Conservation (phyloP, 2,797 vertebrate species). For the Pelobates cultripes region DNA sequence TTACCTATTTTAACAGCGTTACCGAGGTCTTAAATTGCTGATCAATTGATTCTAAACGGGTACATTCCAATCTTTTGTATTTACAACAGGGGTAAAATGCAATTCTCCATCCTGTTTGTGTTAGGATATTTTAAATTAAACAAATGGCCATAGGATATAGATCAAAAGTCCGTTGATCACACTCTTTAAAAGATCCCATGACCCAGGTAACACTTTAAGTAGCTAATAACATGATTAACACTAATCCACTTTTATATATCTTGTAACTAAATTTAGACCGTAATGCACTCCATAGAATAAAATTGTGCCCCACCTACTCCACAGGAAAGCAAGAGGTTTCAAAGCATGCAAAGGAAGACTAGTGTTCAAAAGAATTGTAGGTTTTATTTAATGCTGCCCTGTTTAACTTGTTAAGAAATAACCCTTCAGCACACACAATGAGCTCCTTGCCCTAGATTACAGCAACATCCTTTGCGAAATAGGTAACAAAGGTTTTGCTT, state of each 20-base stretch:
- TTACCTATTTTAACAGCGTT: too few relatives aligned
- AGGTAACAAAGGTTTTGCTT: background rate
- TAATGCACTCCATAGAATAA: background rate
- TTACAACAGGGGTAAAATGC: too few relatives aligned
- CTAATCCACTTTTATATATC: background rate
- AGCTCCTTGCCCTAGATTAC: background rate
- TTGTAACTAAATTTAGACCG: background rate
- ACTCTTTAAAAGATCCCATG: background rate
- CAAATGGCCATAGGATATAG: too few relatives aligned
- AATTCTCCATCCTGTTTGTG: too few relatives aligned
- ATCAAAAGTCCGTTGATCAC: too few relatives aligned
- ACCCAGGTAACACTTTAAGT: background rate
- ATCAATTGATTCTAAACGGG: too few relatives aligned
- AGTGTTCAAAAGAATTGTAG: background rate
- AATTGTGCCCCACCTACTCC: constrained; percentile 35
- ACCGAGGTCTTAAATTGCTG: too few relatives aligned
- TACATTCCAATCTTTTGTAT: too few relatives aligned
- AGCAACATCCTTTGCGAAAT: background rate
- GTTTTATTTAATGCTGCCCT: constrained; percentile 2
- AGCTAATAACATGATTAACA: background rate
- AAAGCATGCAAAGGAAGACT: constrained; percentile 8
- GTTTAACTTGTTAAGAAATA: constrained; percentile 1
- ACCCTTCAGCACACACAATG: background rate
- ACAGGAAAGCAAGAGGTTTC: constrained; percentile 18
- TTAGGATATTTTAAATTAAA: too few relatives aligned